Evolutionary conservation across 2,888 invertebrate species (phyloP), one percentile per base, ranked within the genome.

Genomic region (Microplitis manilae): DNA sequence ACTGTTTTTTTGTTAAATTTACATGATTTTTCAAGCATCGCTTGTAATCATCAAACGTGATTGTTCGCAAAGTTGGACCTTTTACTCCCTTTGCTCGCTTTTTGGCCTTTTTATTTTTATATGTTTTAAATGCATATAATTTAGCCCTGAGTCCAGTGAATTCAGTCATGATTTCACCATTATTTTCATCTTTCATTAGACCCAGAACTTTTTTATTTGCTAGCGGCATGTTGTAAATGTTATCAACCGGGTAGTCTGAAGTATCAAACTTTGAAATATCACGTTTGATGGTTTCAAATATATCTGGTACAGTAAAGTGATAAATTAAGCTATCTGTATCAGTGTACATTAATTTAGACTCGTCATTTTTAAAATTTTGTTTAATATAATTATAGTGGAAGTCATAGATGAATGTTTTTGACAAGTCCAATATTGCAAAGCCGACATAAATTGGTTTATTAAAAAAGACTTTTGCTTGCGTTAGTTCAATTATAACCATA

Each of bases 401-500:
- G 78, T 83, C 80, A 71, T 82, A 78, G 62, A 79, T 76, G 20
- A 68, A 71, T 7, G 38, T 76, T 72, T 81, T 81, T 0, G 76
- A 77, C 9, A 82, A 7, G 61, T 82, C 80, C 5, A 80, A 60
- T 20, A 79, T 77, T 17, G 50, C 41, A 75, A 80, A 79, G 4
- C 79, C 80, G 5, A 75, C 62, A 9, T 82, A 79, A n/a, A 81
- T 79, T 1, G 80, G 81, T 76, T 82, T 81, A 72, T 82, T 79
- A 38, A 79, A 77, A 40, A 41, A 15, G 9, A 41, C 41, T 8
- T 41, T 41, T 6, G 9, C 41, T 41, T 50, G 40, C 4, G 9
- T 80, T 77, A 88, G 76, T 74, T 89, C 84, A 40, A 90, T 81
- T 1, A 86, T 86, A 0, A 84, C 85, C 30, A 90, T 81, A 73